These are phyloP conservation scores for Ceratitis capitata DNA, from an alignment of 1,140 invertebrate genomes.

Conservation along the genomic window DNA sequence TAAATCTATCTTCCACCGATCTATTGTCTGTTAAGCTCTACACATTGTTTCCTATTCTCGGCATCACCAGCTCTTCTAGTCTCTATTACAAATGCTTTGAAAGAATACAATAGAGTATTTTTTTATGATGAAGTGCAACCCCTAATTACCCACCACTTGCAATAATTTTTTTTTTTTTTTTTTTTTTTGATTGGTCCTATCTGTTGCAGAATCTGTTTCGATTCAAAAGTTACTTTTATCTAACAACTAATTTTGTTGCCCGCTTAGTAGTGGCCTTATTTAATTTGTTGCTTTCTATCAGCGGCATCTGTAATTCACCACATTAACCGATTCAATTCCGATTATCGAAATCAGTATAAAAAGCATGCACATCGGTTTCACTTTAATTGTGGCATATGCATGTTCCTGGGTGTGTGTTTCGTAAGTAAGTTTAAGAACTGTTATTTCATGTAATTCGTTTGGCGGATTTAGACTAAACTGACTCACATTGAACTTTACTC, in stretches of 20 bases:
- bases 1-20: background rate
- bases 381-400: too few relatives aligned
- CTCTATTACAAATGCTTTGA: background rate
- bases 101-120: background rate
- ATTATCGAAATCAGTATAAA: background rate
- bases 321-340: background rate
- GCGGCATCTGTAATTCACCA: background rate
- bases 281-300: background rate
- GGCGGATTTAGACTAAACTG: too few relatives aligned
- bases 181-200: constrained; percentile 12
- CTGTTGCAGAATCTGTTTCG: background rate
- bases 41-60: background rate
- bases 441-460: too few relatives aligned
- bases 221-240: background rate
- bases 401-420: too few relatives aligned
- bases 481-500: too few relatives aligned
- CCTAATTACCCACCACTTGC: background rate
- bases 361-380: too few relatives aligned
- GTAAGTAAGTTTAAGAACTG: too few relatives aligned
- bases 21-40: constrained; percentile 5
- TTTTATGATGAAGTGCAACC: background rate
- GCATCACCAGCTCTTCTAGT: background rate
- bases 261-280: background rate
- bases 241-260: background rate
- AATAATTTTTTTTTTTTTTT: too few relatives aligned